phyloP scores from a whole-genome alignment of 1,140 invertebrate genomes.

The Hypsibius dujardini region DNA sequence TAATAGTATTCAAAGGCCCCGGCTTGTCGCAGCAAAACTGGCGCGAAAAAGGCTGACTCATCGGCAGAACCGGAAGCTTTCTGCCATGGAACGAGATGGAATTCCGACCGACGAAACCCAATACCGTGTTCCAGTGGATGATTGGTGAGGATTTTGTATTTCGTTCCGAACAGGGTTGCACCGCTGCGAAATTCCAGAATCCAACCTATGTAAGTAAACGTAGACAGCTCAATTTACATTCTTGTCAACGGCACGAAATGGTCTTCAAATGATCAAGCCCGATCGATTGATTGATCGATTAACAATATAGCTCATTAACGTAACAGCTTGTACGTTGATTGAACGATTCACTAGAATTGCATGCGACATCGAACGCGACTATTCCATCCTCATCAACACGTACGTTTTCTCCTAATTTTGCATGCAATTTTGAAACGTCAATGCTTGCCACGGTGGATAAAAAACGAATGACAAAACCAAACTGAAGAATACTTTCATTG shows the following conservation, averaged over 20 bases:
- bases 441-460: no score
- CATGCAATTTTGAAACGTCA: no score
- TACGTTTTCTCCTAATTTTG: not conserved
- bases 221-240: constrained; percentile 21
- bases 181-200: constrained; percentile 56
- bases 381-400: not conserved
- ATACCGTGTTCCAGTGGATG: constrained; percentile 42
- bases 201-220: constrained; percentile 43
- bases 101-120: constrained; percentile 33
- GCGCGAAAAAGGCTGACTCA: constrained; percentile 46
- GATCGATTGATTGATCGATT: no score
- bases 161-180: constrained; percentile 57
- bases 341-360: not conserved
- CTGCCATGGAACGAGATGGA: constrained; percentile 35
- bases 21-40: constrained; percentile 42
- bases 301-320: no score
- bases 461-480: no score
- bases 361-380: not conserved
- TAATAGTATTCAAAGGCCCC: constrained; percentile 66
- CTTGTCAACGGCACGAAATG: not conserved
- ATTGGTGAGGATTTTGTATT: constrained; percentile 60
- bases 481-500: no score
- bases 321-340: not conserved
- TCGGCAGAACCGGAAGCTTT: constrained; percentile 36
- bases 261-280: not conserved